These are phyloP conservation scores for Drosophila vallismaia DNA, from an alignment of 2,888 invertebrate species.

Conservation along the genomic window DNA sequence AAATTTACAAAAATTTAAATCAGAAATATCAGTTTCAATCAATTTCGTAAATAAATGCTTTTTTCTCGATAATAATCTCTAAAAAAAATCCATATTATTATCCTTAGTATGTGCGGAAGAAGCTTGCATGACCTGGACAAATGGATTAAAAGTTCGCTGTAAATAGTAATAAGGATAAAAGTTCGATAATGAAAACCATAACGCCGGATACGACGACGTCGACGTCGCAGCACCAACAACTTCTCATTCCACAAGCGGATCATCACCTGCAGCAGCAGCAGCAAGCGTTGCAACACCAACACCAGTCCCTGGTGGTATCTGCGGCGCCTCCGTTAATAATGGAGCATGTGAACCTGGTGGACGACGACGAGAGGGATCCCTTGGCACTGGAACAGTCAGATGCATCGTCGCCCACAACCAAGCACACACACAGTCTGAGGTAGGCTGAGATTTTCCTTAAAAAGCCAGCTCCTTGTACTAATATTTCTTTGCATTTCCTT, in stretches of 20 bases:
- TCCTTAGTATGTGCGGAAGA: constrained; percentile 70
- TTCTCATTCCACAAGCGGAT: constrained; percentile 65
- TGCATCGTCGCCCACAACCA: constrained; percentile 84
- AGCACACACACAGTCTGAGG: constrained; percentile 89
- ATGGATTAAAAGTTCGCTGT: constrained; percentile 38
- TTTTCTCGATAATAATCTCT: neutral
- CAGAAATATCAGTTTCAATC: too few relatives aligned
- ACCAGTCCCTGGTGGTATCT: constrained; percentile 39
- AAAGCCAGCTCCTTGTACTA: neutral
- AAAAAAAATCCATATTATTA: neutral
- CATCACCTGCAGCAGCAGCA: constrained; percentile 29
- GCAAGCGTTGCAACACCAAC: constrained; percentile 8
- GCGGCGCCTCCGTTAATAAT: constrained; percentile 64
- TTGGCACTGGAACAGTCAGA: constrained; percentile 77
- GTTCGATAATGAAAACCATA: constrained; percentile 67
- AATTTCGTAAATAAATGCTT: too few relatives aligned
- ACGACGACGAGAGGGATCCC: constrained; percentile 82
- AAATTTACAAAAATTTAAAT: too few relatives aligned
- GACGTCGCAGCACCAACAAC: constrained; percentile 54
- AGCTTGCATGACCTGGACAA: constrained; percentile 67
- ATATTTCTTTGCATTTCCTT: neutral
- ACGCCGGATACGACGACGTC: constrained; percentile 69
- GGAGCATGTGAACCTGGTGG: constrained; percentile 80
- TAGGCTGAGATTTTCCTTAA: constrained; percentile 25
- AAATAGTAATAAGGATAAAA: constrained; percentile 57